phyloP scores from a whole-genome alignment of 2,888 invertebrate species.

The Psylliodes chrysocephalus region DNA sequence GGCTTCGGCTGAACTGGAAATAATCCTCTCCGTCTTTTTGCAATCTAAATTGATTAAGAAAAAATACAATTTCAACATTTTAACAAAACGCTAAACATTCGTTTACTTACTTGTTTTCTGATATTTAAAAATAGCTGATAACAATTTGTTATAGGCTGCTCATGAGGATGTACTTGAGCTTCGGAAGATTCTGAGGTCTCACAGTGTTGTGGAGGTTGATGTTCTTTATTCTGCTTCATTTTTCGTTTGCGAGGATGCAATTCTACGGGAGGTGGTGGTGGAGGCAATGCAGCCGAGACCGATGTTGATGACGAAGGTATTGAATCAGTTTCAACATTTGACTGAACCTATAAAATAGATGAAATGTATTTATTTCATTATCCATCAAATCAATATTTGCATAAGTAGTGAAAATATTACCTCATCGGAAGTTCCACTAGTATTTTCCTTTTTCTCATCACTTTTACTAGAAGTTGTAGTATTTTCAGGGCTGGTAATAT shows the following conservation, averaged over 20 bases:
- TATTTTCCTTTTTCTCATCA: conserved; percentile 56
- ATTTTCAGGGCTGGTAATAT: conserved; percentile 49
- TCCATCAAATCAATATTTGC: not conserved
- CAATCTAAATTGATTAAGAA: conserved; percentile 83
- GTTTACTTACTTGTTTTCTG: conserved; percentile 78
- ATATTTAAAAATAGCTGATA: conserved; percentile 93
- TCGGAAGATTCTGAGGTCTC: conserved; percentile 56
- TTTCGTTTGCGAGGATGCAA: conserved; percentile 92
- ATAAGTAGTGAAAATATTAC: conserved; percentile 40
- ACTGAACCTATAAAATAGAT: conserved; percentile 19
- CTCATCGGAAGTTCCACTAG: conserved; percentile 54
- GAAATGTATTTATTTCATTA: no score
- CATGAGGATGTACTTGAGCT: conserved; percentile 74
- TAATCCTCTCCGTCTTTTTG: conserved; percentile 81
- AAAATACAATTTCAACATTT: no score
- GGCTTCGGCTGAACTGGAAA: conserved; percentile 94
- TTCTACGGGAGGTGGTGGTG: conserved; percentile 68
- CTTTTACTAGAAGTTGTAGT: conserved; percentile 18
- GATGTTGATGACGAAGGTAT: conserved; percentile 51
- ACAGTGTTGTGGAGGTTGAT: conserved; percentile 46
- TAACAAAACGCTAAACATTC: no score
- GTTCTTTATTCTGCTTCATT: conserved; percentile 81
- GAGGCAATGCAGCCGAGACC: conserved; percentile 49
- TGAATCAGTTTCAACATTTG: conserved; percentile 36
- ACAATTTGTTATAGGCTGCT: conserved; percentile 89